Base-by-base conservation (phyloP, 92 coral and sea anemone species). In the Parazoanthus darwini region DNA sequence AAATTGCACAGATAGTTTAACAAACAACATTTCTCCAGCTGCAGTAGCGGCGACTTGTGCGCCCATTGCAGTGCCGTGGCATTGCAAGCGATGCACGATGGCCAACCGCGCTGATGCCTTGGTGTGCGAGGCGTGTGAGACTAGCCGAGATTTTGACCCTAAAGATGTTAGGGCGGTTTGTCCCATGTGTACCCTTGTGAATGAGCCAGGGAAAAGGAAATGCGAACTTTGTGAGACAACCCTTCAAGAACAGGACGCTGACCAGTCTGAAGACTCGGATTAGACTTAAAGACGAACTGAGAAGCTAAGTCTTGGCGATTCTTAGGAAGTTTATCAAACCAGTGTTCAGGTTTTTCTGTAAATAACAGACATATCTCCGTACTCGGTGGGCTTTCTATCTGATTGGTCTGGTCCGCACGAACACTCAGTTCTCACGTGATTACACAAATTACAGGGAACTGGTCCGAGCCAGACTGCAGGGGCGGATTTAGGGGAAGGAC, bases 161-260 rank as follows among this genome's bases (percentile, higher is more conserved):
- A 84, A 65, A 25, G 89, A 91, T 42, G 88, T 88, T 23, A 90
- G 94, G 68, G 93, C 85, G 43, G 94, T 96, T 15, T 96, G 98
- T 65, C 98, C 98, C 48, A 94, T 94, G 98, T 96, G 98, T 63
- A 96, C 98, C 59, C 90, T 96, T 82, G 94, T 93, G 8, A 96
- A 96, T 86, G 98, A 93, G 79, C 96, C 94, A 10, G 97, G 98
- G 39, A 93, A 90, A 68, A 89, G 90, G 9, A 96, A 87, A 75
- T 96, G 98, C 70, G 98, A 96, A 86, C 90, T 96, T 46, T 96
- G 98, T 79, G 91, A 91, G 50, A 91, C 95, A 37, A 89, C 90
- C 18, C 90, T 96, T 78, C 92, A 85, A 44, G 54, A 84, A 18
- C 77, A 51, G 44, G 85, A 89, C 20, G 43, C 54, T 56, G 74